These are phyloP conservation scores for Spilosoma lubricipeda DNA, from an alignment of 2,888 invertebrate genomes.

Conservation along the genomic window DNA sequence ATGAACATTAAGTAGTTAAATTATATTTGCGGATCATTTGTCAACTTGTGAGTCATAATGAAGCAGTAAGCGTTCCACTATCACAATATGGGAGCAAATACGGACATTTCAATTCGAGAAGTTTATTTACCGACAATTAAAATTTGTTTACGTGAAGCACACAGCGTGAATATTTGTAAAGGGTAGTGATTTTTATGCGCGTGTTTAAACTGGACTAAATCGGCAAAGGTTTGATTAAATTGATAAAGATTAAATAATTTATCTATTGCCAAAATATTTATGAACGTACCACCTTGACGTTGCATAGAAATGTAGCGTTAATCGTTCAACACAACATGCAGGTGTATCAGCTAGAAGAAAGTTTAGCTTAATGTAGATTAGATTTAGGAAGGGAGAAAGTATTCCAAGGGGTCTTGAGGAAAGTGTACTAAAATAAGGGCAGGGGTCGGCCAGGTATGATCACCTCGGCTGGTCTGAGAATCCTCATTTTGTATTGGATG, in stretches of 20 bases:
- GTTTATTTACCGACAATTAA: slow-evolving; percentile 1
- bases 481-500: too few relatives aligned
- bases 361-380: too few relatives aligned
- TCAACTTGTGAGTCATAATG: neutral
- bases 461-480: too few relatives aligned
- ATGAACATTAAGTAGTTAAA: neutral
- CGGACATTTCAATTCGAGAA: neutral
- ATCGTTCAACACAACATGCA: too few relatives aligned
- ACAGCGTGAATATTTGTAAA: neutral
- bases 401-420: too few relatives aligned
- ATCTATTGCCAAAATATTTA: too few relatives aligned
- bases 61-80: neutral
- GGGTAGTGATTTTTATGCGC: neutral
- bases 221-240: neutral
- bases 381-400: too few relatives aligned
- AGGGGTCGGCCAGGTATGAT: too few relatives aligned
- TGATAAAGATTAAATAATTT: neutral
- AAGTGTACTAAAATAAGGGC: too few relatives aligned
- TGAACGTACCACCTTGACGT: too few relatives aligned
- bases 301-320: too few relatives aligned
- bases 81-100: neutral
- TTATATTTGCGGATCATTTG: neutral
- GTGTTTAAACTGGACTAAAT: neutral
- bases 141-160: neutral
- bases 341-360: too few relatives aligned